phyloP scores from a whole-genome alignment of 2,797 vertebrate species.

The Sebastes baramenuke region DNA sequence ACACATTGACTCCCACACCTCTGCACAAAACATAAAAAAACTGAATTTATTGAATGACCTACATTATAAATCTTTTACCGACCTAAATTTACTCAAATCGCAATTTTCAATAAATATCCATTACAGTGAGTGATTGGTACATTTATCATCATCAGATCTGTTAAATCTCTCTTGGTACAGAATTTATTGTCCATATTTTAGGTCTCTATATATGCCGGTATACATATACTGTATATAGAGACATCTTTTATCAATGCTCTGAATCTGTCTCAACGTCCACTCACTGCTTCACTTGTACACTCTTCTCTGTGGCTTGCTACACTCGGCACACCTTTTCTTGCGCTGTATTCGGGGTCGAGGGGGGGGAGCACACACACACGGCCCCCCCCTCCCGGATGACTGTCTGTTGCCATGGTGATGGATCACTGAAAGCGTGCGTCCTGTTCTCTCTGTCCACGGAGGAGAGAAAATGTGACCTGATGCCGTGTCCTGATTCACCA shows the following conservation, averaged over 20 bases:
- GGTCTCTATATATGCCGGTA: neutral
- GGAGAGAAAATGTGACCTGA: slow-evolving; percentile 60
- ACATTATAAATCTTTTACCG: neutral
- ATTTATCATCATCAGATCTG: neutral
- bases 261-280: neutral
- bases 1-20: neutral
- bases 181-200: neutral
- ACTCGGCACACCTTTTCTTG: slow-evolving; percentile 42
- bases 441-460: slow-evolving; percentile 28
- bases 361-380: neutral
- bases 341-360: slow-evolving; percentile 2
- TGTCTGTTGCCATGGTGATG: slow-evolving; percentile 72
- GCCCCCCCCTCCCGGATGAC: slow-evolving; percentile 28
- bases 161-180: neutral
- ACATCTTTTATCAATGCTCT: neutral
- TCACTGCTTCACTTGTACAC: neutral
- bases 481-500: slow-evolving; percentile 39
- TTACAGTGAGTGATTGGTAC: neutral
- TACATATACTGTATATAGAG: neutral
- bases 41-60: neutral
- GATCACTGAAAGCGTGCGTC: slow-evolving; percentile 25
- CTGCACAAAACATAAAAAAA: neutral
- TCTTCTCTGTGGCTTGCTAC: slow-evolving; percentile 30
- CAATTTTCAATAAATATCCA: neutral
- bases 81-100: neutral